phyloP scores from a whole-genome alignment of 2,113 vertebrate genomes.

The Trachemys scripta region DNA sequence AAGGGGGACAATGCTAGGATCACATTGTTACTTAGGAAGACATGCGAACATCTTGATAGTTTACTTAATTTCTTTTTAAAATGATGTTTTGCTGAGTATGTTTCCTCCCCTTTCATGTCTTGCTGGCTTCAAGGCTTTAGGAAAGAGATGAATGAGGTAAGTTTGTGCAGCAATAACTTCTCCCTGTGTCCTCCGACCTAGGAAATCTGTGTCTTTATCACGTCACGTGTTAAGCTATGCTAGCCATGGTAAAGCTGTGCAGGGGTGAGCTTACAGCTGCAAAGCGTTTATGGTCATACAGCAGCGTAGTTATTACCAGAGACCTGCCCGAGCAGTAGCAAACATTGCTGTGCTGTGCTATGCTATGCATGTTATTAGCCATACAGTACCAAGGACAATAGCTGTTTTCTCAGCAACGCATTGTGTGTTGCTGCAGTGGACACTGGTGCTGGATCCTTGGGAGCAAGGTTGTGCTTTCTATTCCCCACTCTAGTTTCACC shows the following conservation, averaged over 20 bases:
- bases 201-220: not conserved
- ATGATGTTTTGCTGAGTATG: not conserved
- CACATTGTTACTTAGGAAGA: not conserved
- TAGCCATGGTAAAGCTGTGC: not conserved
- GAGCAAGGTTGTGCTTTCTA: not conserved
- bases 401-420: not conserved
- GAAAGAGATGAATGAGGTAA: not conserved
- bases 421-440: not conserved
- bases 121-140: not conserved
- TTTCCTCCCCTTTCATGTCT: not conserved
- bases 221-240: not conserved
- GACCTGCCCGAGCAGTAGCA: not conserved
- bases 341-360: not conserved
- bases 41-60: not conserved
- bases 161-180: not conserved
- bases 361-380: not conserved
- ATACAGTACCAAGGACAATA: not conserved
- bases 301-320: not conserved
- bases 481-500: not conserved
- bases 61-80: not conserved
- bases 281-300: not conserved
- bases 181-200: not conserved
- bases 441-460: not conserved
- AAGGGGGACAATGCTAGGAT: not conserved
- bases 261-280: not conserved